phyloP scores from a whole-genome alignment of 2,113 vertebrate species.

The Periophthalmodon schlosseri region DNA sequence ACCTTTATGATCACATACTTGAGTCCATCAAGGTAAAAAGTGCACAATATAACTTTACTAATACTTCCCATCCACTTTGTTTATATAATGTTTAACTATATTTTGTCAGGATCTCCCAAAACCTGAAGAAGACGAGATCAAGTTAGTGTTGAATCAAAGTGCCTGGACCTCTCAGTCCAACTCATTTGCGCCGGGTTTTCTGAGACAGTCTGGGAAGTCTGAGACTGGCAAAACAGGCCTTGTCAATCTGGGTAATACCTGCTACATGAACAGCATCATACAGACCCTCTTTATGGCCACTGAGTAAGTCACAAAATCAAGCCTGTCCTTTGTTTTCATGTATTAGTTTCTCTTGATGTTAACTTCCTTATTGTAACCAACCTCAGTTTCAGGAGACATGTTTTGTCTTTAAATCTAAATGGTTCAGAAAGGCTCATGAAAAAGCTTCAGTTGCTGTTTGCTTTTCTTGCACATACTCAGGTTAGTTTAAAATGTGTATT shows the following conservation, averaged over 20 bases:
- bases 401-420: slow-evolving; percentile 90
- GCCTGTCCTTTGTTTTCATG: background rate
- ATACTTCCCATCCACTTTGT: background rate
- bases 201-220: slow-evolving; percentile 90
- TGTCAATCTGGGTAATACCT: slow-evolving; percentile 96
- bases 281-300: slow-evolving; percentile 98
- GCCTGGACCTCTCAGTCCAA: slow-evolving; percentile 98
- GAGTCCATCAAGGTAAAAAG: slow-evolving; percentile 90
- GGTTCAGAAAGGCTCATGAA: slow-evolving; percentile 90
- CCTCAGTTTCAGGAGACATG: slow-evolving; percentile 91
- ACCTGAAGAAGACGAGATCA: slow-evolving; percentile 93
- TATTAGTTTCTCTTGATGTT: background rate
- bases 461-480: slow-evolving; percentile 97
- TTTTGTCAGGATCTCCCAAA: slow-evolving; percentile 86
- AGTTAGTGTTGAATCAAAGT: slow-evolving; percentile 93
- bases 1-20: slow-evolving; percentile 94
- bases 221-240: slow-evolving; percentile 98
- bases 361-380: background rate
- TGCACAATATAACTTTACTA: background rate
- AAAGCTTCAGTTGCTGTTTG: slow-evolving; percentile 95
- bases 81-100: background rate
- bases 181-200: slow-evolving; percentile 87
- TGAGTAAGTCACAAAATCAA: slow-evolving; percentile 83
- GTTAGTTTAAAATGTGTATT: slow-evolving; percentile 61
- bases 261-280: slow-evolving; percentile 98